Evolutionary conservation across 2,888 invertebrate genomes (phyloP).

Genomic region (Callinectes sapidus): DNA sequence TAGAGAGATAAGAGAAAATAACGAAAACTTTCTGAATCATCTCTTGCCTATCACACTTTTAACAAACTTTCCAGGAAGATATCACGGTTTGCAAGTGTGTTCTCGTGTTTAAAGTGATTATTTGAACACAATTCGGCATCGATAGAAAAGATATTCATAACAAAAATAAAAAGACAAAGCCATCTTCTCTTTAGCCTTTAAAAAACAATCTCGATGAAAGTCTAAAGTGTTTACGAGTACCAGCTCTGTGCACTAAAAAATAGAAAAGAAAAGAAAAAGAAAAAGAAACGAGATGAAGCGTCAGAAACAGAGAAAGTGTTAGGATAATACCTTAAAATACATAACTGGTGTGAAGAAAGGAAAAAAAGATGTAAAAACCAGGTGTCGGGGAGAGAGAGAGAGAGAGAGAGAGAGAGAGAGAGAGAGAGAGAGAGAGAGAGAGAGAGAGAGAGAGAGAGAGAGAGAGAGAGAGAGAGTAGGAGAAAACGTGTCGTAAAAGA

Average conservation of each 20-base stretch:
- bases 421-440: slow-evolving; percentile 12
- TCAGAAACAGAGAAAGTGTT: not conserved
- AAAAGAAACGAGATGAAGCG: not conserved
- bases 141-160: too few relatives aligned
- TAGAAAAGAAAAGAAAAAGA: too few relatives aligned
- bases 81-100: too few relatives aligned
- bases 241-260: not conserved
- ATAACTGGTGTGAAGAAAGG: not conserved
- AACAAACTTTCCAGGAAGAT: too few relatives aligned
- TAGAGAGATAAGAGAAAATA: not conserved
- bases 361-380: not conserved
- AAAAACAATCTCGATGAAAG: too few relatives aligned
- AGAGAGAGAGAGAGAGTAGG: not conserved
- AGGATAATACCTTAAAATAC: not conserved
- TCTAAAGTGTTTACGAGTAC: too few relatives aligned
- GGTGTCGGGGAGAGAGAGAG: not conserved
- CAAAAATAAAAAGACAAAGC: too few relatives aligned
- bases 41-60: too few relatives aligned
- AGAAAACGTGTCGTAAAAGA: not conserved
- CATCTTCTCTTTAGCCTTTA: too few relatives aligned
- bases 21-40: too few relatives aligned
- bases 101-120: too few relatives aligned
- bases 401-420: not conserved
- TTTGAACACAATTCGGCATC: too few relatives aligned
- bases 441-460: slow-evolving; percentile 23